Base-by-base conservation (phyloP, 2,888 invertebrate genomes). In the Kuschelorhynchus macadamiae region DNA sequence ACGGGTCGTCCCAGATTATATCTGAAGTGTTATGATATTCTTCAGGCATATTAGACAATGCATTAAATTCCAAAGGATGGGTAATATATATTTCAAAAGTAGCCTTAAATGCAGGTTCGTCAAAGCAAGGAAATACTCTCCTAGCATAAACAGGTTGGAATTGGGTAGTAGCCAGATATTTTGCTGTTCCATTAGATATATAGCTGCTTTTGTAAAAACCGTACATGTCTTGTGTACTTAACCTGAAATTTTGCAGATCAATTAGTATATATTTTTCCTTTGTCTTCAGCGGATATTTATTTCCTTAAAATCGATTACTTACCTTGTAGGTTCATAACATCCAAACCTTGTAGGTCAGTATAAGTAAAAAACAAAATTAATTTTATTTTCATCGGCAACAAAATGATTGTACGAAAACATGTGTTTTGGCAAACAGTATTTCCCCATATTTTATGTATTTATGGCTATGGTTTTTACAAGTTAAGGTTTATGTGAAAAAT, bases 161-260 rank as follows among this genome's bases (percentile, higher is more conserved):
- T 41, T 76, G 76, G 0, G 76, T 77, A 0, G 76, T 74, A n/a
- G 61, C 71, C 44, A 77, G 57, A 47, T 73, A 74, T 42, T 72
- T 71, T 0, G 63, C 65, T 14, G 17, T 56, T 1, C 66, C 68
- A 25, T 53, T 32, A 9, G 1, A 46, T 8, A 50, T 39, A 50
- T 76, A 76, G n/a, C 62, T 71, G 32, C 75, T 76, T 59, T 72
- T 75, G 62, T 76, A 76, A 36, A 74, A 72, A 1, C 76, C 76
- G 20, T 71, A 67, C 75, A 74, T 75, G 32, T 73, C 72, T 17
- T 65, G 36, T 4, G 72, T 72, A 42, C 74, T 71, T 30, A 76
- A 32, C 14, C 57, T 49, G 14, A 53, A 68, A 14, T 25, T 25
- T 7, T n/a, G n/a, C n/a, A n/a, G n/a, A n/a, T n/a, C n/a, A n/a